Evolutionary conservation across 2,797 vertebrate genomes (phyloP), one percentile per base, ranked within the genome.

Genomic region (Synanceia verrucosa): DNA sequence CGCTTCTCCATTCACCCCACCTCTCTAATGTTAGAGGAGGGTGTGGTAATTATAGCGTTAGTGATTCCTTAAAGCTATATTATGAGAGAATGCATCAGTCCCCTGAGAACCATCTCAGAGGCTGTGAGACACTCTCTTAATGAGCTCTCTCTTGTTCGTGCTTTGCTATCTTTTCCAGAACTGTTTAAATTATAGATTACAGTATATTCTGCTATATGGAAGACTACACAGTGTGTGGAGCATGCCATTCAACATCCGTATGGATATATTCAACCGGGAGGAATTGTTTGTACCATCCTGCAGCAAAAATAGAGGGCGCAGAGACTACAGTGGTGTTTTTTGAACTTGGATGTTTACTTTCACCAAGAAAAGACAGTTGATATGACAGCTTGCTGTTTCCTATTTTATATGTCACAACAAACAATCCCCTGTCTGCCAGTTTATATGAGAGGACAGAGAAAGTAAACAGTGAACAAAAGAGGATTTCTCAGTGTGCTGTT

Each of bases 1-100:
- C 24, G 55, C 28, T 18, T 24, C 28, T 11, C 59, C 36, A n/a
- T 9, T 47, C 62, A 0, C 37, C 26, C 48, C n/a, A 1, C 37
- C 48, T 74, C 58, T 64, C 29, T 8, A 44, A 4, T 26, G 55
- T 56, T 31, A 37, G 55, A 64, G 68, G 57, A 72, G 80, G 81
- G 70, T 73, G 81, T 70, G 81, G 59, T 90, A 89, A 92, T 93
- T 88, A 88, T 24, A 86, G 77, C 13, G 50, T 86, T 75, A 81
- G 82, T 66, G 71, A 82, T 67, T 86, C 63, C 81, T 89, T 60
- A 85, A 79, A 82, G 88, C 76, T 86, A 73, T 76, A 83, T 72
- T 70, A 73, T 55, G 44, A 60, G 57, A 77, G 76, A 87, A 79
- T 44, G 44, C 78, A 75, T 60, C 52, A 65, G 73, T 26, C 43